These are phyloP conservation scores for Microtus ochrogaster DNA, from an alignment of 2,113 vertebrate genomes.

Conservation along the genomic window DNA sequence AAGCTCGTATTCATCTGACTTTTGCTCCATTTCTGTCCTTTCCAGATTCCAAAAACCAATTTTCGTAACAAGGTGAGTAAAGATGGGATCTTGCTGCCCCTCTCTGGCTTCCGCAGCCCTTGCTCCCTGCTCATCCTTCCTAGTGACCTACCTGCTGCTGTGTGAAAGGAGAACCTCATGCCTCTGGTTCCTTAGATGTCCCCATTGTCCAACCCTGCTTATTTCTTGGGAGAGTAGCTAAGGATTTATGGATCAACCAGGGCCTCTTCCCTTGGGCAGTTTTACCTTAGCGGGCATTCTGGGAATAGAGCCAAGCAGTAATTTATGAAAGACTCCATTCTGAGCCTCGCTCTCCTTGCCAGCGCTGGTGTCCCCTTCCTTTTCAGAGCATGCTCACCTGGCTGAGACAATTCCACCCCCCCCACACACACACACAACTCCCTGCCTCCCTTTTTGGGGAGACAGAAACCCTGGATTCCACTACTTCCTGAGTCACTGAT, in stretches of 20 bases:
- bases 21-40: not conserved
- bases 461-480: not conserved
- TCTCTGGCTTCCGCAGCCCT: no score
- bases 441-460: not conserved
- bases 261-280: slow-evolving; percentile 13
- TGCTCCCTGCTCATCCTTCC: not conserved
- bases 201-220: not conserved
- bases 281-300: slow-evolving; percentile 3
- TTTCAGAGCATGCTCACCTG: not conserved
- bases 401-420: not conserved
- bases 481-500: not conserved
- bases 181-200: not conserved
- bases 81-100: accelerated
- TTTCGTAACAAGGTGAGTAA: not conserved
- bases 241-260: not conserved
- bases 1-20: not conserved
- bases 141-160: not conserved
- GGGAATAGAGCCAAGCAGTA: slow-evolving; percentile 13
- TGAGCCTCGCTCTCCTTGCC: not conserved
- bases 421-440: not conserved
- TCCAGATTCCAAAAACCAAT: not conserved
- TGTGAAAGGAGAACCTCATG: not conserved
- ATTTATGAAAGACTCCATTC: slow-evolving; percentile 45
- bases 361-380: not conserved
- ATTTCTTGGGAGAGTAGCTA: not conserved